A percentile compares a stretch with the other conserved stretches of the same genome.
These are phyloP conservation scores for Triops cancriformis DNA, from an alignment of 1,140 invertebrate genomes.

Conservation along the genomic window DNA sequence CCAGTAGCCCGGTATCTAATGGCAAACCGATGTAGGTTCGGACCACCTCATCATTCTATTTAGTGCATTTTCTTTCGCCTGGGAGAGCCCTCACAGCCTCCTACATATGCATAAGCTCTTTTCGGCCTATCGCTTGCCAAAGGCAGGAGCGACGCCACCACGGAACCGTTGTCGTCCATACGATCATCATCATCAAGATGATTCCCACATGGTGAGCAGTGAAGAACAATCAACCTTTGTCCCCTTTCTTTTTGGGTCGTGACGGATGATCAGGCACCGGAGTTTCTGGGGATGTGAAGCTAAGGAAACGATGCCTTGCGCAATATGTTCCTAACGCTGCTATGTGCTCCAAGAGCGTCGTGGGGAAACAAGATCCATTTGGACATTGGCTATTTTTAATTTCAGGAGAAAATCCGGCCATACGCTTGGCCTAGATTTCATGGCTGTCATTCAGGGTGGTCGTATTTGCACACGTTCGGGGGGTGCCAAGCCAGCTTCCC, in stretches of 20 bases:
- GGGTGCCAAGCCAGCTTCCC: background rate
- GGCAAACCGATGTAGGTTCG: background rate
- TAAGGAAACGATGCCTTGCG: background rate
- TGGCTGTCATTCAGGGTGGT: background rate
- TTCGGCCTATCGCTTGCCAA: background rate
- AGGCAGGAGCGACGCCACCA: background rate
- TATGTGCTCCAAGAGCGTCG: background rate
- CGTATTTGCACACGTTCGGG: background rate
- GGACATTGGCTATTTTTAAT: slow-evolving; percentile 2
- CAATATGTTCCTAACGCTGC: background rate
- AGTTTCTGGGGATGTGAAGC: background rate
- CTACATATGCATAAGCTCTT: background rate
- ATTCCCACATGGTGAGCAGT: background rate
- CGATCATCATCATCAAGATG: background rate
- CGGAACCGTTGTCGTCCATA: background rate
- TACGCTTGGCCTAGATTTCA: background rate
- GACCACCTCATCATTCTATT: slow-evolving; percentile 4
- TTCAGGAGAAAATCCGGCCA: background rate
- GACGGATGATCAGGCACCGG: background rate
- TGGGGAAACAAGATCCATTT: background rate
- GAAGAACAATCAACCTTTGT: slow-evolving; percentile 6
- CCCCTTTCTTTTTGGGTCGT: background rate
- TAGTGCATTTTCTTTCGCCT: background rate
- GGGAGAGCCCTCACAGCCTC: background rate
- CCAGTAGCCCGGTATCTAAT: background rate